Conservation (phyloP, 2,797 vertebrate species). For the Megalops cyprinoides region DNA sequence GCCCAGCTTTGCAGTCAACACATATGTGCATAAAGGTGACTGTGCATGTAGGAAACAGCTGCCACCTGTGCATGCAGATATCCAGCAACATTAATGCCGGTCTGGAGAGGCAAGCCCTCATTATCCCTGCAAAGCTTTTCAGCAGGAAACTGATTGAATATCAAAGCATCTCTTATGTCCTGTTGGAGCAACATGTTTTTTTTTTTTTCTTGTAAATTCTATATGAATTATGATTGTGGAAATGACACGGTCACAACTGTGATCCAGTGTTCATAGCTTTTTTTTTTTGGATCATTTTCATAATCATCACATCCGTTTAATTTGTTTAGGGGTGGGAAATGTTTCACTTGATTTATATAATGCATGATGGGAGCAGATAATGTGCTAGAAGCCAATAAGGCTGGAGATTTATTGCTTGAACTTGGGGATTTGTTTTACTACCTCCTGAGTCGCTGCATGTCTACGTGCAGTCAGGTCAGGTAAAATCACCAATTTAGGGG, state of each 20-base stretch:
- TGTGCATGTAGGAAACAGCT: background rate
- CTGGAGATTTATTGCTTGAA: background rate
- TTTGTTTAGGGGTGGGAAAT: background rate
- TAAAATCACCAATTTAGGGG: background rate
- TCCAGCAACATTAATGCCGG: background rate
- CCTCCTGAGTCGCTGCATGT: background rate
- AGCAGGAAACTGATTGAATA: background rate
- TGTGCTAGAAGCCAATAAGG: background rate
- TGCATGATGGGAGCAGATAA: background rate
- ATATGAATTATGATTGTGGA: background rate
- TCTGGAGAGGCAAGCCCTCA: background rate
- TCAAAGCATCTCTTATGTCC: background rate
- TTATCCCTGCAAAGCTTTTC: background rate
- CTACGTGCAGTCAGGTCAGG: background rate
- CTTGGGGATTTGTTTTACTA: background rate
- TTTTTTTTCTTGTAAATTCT: background rate
- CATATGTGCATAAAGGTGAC: background rate
- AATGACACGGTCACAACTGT: background rate
- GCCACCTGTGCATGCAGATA: background rate
- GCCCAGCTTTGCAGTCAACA: background rate
- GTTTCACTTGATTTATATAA: background rate
- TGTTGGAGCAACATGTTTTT: background rate
- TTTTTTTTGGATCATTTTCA: background rate
- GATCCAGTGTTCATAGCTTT: background rate
- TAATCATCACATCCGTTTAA: background rate